Conservation (phyloP, 2,888 invertebrate genomes). For the Ochropleura plecta region DNA sequence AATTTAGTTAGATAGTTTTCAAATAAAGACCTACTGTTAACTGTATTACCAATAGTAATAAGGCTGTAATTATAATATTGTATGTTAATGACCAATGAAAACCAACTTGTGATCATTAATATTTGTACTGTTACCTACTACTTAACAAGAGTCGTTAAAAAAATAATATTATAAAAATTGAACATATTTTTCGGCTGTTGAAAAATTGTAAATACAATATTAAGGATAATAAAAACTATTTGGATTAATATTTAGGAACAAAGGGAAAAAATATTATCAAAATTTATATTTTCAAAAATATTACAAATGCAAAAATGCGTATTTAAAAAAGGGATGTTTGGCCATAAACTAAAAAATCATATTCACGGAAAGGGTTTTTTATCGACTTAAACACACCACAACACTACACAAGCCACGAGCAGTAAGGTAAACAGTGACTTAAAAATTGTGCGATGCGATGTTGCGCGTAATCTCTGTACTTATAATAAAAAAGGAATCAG, state of each 20-base stretch:
- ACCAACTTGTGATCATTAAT: constrained; percentile 91
- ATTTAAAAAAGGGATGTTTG: constrained; percentile 89
- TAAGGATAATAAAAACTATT: constrained; percentile 90
- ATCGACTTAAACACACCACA: constrained; percentile 87
- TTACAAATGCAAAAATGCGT: constrained; percentile 89
- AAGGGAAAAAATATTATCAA: constrained; percentile 90
- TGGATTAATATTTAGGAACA: constrained; percentile 91
- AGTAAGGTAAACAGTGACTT: constrained; percentile 88
- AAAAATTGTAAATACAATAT: constrained; percentile 91
- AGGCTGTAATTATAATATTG: constrained; percentile 88
- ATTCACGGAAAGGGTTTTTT: constrained; percentile 85
- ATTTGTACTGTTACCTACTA: constrained; percentile 91
- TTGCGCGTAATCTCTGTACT: constrained; percentile 81
- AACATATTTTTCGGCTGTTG: constrained; percentile 91
- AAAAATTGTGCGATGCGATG: constrained; percentile 86
- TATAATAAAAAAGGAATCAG: constrained; percentile 81
- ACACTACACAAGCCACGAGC: constrained; percentile 82
- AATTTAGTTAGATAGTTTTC: constrained; percentile 81
- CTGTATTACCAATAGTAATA: constrained; percentile 86
- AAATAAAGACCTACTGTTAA: constrained; percentile 88
- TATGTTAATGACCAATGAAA: constrained; percentile 91
- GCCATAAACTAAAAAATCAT: constrained; percentile 86
- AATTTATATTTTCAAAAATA: constrained; percentile 91
- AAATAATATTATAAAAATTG: constrained; percentile 90
- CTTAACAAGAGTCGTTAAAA: constrained; percentile 91